These are phyloP conservation scores for Parambassis ranga DNA, from an alignment of 2,797 vertebrate species.

Conservation along the genomic window DNA sequence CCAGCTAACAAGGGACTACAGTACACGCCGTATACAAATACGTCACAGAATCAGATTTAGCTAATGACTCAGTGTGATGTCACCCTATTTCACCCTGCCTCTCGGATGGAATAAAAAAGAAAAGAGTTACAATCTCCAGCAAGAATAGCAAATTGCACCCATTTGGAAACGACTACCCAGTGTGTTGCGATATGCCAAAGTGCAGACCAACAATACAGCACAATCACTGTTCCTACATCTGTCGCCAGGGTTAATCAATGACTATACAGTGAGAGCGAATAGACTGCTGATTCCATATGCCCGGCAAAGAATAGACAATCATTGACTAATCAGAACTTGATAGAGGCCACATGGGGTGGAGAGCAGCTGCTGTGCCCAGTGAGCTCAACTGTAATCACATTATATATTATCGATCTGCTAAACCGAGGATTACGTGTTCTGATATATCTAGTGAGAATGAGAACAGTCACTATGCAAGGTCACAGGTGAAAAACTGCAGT, in stretches of 20 bases:
- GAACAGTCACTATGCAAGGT: conserved; percentile 33
- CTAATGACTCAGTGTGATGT: conserved; percentile 24
- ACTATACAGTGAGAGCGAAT: conserved; percentile 74
- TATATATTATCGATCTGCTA: conserved; percentile 70
- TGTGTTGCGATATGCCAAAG: conserved; percentile 47
- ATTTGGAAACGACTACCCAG: conserved; percentile 56
- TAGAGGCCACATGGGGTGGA: conserved; percentile 60
- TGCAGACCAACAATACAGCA: conserved; percentile 63
- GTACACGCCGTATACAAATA: background rate
- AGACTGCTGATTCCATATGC: conserved; percentile 75
- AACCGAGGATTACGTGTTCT: conserved; percentile 56
- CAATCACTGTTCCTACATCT: conserved; percentile 70
- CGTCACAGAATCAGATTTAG: conserved; percentile 19
- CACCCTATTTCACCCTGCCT: conserved; percentile 1
- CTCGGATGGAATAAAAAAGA: conserved; percentile 25
- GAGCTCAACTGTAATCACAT: conserved; percentile 64
- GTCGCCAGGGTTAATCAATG: conserved; percentile 74
- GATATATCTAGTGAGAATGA: conserved; percentile 39
- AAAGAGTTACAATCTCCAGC: conserved; percentile 45
- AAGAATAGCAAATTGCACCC: conserved; percentile 63
- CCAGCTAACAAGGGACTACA: background rate
- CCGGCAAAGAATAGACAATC: conserved; percentile 74
- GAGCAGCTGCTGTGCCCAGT: conserved; percentile 65
- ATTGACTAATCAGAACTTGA: conserved; percentile 75
- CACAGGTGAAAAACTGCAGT: background rate